A percentile compares a stretch with the other conserved stretches of the same genome.
Conservation (phyloP, 2,113 vertebrate genomes). For the Oreochromis aureus region DNA sequence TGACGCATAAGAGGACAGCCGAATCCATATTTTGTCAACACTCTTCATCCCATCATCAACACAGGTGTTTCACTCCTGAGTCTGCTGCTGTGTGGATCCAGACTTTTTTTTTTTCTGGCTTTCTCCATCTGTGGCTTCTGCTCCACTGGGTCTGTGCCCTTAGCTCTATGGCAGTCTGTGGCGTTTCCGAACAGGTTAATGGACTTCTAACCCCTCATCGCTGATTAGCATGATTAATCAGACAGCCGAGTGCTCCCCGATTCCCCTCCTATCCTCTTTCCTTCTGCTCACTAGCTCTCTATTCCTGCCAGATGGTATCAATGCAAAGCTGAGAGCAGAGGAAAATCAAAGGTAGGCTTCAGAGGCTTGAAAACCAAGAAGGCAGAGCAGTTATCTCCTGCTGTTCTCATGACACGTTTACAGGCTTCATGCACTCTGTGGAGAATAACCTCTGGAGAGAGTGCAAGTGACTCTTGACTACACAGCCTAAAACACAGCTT, state of each 20-base stretch:
- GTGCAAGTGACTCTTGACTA: not conserved
- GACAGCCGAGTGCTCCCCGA: conserved; percentile 23
- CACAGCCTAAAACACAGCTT: not conserved
- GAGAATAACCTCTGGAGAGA: conserved; percentile 6
- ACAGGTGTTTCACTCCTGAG: conserved; percentile 10
- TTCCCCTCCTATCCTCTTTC: conserved; percentile 3
- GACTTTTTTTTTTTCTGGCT: not conserved
- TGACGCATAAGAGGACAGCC: not conserved
- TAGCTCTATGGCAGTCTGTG: conserved; percentile 13
- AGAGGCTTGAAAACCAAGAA: conserved; percentile 46
- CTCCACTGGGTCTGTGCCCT: not conserved
- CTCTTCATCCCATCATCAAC: not conserved
- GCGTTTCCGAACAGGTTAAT: conserved; percentile 60
- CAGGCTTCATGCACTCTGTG: conserved; percentile 5
- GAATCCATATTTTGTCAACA: conserved; percentile 12
- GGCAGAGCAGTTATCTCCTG: conserved; percentile 52
- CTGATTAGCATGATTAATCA: conserved; percentile 70
- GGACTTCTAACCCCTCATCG: conserved; percentile 64
- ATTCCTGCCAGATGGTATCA: conserved; percentile 67
- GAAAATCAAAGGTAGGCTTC: conserved; percentile 60
- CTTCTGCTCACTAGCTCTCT: conserved; percentile 5
- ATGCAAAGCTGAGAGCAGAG: conserved; percentile 42
- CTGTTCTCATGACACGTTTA: conserved; percentile 51
- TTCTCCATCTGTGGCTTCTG: conserved; percentile 6
- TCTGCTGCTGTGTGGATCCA: not conserved